A percentile compares a stretch with the other conserved stretches of the same genome.
Evolutionary conservation across 2,797 vertebrate species (phyloP).

Genomic region (Tympanoctomys barrerae): DNA sequence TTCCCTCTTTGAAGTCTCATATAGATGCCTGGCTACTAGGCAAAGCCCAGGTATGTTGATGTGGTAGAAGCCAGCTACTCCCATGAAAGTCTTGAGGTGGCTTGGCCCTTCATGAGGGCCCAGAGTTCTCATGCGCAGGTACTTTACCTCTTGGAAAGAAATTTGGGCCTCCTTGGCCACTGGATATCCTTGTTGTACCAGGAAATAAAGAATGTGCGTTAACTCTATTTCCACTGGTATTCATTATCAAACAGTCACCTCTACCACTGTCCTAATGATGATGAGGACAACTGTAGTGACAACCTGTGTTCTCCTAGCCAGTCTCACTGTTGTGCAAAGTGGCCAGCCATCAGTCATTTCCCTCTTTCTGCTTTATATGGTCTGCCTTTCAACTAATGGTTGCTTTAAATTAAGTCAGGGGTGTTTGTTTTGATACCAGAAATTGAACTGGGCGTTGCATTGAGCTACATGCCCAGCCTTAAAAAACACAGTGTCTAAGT

Average conservation of each 20-base stretch:
- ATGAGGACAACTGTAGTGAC: constrained; percentile 96
- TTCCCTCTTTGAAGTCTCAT: neutral
- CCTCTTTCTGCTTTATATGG: constrained; percentile 94
- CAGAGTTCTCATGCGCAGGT: neutral
- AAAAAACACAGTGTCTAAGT: too few species aligned
- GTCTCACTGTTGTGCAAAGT: constrained; percentile 94
- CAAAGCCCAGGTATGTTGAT: neutral
- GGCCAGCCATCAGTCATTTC: constrained; percentile 94
- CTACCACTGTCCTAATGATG: constrained; percentile 98
- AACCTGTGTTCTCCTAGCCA: constrained; percentile 96
- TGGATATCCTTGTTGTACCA: neutral
- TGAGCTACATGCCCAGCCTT: constrained; percentile 87
- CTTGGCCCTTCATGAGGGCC: neutral
- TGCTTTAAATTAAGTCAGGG: constrained; percentile 94
- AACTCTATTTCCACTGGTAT: neutral
- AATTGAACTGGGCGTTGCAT: constrained; percentile 79
- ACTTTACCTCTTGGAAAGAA: neutral
- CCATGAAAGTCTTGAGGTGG: neutral
- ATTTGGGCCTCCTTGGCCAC: neutral
- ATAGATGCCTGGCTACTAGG: neutral
- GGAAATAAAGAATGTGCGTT: too few species aligned
- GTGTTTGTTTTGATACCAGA: constrained; percentile 85
- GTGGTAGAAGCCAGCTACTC: neutral
- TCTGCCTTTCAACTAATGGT: constrained; percentile 96
- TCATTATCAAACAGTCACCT: constrained; percentile 92